Percentiles rank a stretch among this genome's conserved stretches.
Conservation (phyloP, 1,140 invertebrate species). For the Apolygus lucorum region DNA sequence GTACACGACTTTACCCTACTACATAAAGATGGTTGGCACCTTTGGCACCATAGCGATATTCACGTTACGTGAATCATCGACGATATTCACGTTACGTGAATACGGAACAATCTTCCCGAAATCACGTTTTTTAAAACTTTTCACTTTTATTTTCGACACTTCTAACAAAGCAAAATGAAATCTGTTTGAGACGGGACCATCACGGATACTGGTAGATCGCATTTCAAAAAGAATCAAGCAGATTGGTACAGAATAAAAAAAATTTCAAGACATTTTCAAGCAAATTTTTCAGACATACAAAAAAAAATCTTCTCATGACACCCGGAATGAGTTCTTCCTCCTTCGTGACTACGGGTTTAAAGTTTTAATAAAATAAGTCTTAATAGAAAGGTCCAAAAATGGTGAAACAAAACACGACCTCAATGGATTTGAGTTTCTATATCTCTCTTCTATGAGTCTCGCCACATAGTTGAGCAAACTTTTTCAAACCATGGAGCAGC, state of each 20-base stretch:
- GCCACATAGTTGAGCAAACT: too few relatives aligned
- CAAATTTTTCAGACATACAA: not conserved
- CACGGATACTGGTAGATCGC: too few relatives aligned
- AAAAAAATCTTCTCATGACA: not conserved
- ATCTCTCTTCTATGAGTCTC: not conserved
- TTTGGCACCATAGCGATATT: too few relatives aligned
- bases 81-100: too few relatives aligned
- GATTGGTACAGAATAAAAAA: too few relatives aligned
- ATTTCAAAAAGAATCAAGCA: too few relatives aligned
- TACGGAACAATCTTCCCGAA: not conserved
- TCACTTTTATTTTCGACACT: not conserved
- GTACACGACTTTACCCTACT: too few relatives aligned
- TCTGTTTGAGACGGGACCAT: too few relatives aligned
- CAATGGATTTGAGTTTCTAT: not conserved
- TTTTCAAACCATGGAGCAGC: too few relatives aligned
- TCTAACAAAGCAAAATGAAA: too few relatives aligned
- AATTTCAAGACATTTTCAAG: not conserved
- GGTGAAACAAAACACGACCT: not conserved
- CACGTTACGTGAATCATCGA: too few relatives aligned
- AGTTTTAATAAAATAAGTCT: not conserved
- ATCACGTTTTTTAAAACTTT: not conserved
- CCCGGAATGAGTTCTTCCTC: not conserved
- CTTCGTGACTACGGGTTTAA: not conserved
- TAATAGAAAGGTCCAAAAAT: not conserved
- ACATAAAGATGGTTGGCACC: too few relatives aligned